Base-by-base conservation (phyloP, 2,797 vertebrate genomes). In the Leucoraja ocellata region DNA sequence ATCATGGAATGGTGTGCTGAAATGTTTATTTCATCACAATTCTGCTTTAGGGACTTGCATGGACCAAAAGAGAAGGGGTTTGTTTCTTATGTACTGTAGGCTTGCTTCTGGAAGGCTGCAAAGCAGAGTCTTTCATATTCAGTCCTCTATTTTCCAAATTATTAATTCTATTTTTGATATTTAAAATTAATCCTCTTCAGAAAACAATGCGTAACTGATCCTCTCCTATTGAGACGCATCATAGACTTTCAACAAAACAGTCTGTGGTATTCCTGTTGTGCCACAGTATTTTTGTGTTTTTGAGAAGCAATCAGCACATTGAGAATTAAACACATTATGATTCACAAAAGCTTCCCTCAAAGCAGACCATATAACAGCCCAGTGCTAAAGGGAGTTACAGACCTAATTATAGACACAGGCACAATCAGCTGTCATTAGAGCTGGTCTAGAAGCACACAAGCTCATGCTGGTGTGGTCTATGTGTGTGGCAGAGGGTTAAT, bases 401-500 rank as follows among this genome's bases (percentile, higher is more conserved):
- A 91, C 13, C 90, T 91, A 91, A 91, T 74, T 91, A 91, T 91
- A 91, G 90, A 92, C 90, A 28, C 90, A 74, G 84, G 90, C 71
- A 92, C 68, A 76, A 92, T 28, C 39, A 73, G 68, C 90, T 91
- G 68, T 74, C 39, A 74, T 91, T 54, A 54, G 39, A 91, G 46
- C 39, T 54, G 46, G 68, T 92, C 39, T 76, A 6, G 36, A 73
- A 92, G 39, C 71, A 54, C 90, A 92, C 90, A 76, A 92, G 23
- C 90, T 58, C 21, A 58, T 68, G 46, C 68, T 92, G 71, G 36
- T 73, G 90, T 76, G 90, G 90, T 25, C 39, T 92, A 18, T 76
- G 71, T 92, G 90, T 54, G 73, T 54, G 65, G 71, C 36, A n/a
- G 46, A 92, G 84, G 65, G 46, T 92, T 11, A 58, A 28, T 58